Percentiles rank a stretch among this genome's conserved stretches.
Conservation (phyloP, 2,113 vertebrate species). For the cattle (Bos taurus) region DNA sequence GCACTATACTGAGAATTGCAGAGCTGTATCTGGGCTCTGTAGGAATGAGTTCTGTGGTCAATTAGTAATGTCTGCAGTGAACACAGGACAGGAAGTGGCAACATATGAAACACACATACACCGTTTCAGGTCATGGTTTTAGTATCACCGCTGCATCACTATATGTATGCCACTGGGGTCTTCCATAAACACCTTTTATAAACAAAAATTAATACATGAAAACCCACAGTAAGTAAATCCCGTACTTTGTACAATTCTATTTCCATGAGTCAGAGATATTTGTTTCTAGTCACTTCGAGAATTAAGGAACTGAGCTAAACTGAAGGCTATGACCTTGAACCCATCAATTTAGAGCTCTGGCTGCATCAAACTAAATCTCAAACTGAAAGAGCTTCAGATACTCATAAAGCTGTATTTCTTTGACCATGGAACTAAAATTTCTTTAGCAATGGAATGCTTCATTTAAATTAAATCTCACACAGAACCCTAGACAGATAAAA, state of each 20-base stretch:
- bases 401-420: not conserved
- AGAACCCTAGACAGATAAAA: not conserved
- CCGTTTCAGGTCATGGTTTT: not conserved
- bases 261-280: not conserved
- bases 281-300: not conserved
- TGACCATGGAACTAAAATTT: not conserved
- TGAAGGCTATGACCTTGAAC: not conserved
- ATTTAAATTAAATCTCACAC: constrained; percentile 33
- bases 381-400: not conserved
- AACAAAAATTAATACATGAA: constrained; percentile 3
- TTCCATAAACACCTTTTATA: constrained; percentile 5
- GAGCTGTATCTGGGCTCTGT: not conserved
- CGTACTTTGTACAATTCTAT: not conserved
- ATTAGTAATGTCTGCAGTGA: not conserved
- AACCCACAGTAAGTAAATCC: not conserved
- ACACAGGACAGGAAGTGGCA: not conserved
- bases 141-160: not conserved
- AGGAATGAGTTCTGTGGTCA: not conserved
- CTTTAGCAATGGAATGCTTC: not conserved
- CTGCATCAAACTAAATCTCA: not conserved
- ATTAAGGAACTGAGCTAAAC: not conserved
- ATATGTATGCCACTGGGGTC: no score
- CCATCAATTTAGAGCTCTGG: not conserved
- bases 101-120: not conserved
- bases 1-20: not conserved